These are phyloP conservation scores for Caracal caracal DNA, from an alignment of 2,113 vertebrate species.

Conservation along the genomic window DNA sequence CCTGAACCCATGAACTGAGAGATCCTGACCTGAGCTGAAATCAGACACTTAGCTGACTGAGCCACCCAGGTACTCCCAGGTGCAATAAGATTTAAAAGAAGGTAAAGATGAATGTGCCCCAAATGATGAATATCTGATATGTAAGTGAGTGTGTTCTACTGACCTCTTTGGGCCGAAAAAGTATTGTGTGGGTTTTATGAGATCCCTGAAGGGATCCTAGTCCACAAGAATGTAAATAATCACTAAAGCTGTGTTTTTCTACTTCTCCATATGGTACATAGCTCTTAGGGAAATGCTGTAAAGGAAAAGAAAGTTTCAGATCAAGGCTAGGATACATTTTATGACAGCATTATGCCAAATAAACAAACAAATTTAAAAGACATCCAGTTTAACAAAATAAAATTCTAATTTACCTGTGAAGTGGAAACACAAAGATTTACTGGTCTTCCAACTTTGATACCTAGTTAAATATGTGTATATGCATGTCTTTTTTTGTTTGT, in stretches of 20 bases:
- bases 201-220: constrained; percentile 1
- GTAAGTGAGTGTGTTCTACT: neutral
- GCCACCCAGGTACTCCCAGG: too few species aligned
- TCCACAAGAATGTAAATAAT: constrained; percentile 62
- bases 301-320: constrained; percentile 63
- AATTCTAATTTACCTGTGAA: constrained; percentile 55
- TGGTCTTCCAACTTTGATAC: neutral
- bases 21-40: too few species aligned
- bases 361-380: constrained; percentile 67
- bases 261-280: constrained; percentile 50
- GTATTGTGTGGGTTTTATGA: neutral
- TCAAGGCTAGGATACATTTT: constrained; percentile 50
- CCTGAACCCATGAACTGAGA: too few species aligned
- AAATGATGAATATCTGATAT: neutral
- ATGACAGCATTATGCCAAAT: constrained; percentile 57
- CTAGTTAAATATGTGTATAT: neutral
- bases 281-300: constrained; percentile 59
- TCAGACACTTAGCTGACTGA: too few species aligned
- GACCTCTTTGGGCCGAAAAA: neutral
- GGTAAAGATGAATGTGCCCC: neutral
- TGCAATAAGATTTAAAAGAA: neutral
- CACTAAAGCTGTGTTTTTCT: constrained; percentile 52
- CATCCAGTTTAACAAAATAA: constrained; percentile 48
- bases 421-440: neutral
- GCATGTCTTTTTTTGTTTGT: neutral